Evolutionary conservation across 2,797 vertebrate genomes (phyloP), one percentile per base, ranked within the genome.

Genomic region (Columba guinea): DNA sequence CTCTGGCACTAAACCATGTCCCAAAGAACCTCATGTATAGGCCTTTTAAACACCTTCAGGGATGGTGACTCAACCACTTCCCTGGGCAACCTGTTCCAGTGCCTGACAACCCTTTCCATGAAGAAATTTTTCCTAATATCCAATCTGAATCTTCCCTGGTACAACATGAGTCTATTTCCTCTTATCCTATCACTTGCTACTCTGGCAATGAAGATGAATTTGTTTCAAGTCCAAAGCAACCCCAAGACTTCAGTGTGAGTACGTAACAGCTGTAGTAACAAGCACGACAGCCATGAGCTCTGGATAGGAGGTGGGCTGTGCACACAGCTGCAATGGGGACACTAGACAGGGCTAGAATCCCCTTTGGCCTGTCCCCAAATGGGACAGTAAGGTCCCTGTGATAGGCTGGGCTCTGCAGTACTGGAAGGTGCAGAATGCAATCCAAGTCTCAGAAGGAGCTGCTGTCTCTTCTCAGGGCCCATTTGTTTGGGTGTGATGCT

Each of bases 181-280:
- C 41, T 44, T 44, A 18, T 44, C 17, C 17, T 44, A 44, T 44
- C 41, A 44, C 41, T 44, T 44, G 41, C 41, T 44, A 18, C 41
- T 44, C 59, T 46, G 91, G 58, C 26, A 84, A 83, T 8, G 49
- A 83, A 81, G 60, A 88, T n/a, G 34, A 64, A 81, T 63, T 80
- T 74, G 32, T 53, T 70, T 63, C 46, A 73, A 55, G 32, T 6
- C 32, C 65, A 81, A 90, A 83, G 65, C 67, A 95, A 79, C 53
- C 39, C 24, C 32, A 41, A 85, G 56, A 28, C 55, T 83, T 76
- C 74, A 71, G 5, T 20, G 11, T 73, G 41, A 84, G 46, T 69
- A 80, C 80, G 86, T 65, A 90, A 69, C 2, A 3, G 59, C 22
- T n/a, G 76, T 4, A 3, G 37, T 51, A 80, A 32, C 8, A 21